phyloP scores from a whole-genome alignment of 2,888 invertebrate genomes.

The Ormyrus thymus region DNA sequence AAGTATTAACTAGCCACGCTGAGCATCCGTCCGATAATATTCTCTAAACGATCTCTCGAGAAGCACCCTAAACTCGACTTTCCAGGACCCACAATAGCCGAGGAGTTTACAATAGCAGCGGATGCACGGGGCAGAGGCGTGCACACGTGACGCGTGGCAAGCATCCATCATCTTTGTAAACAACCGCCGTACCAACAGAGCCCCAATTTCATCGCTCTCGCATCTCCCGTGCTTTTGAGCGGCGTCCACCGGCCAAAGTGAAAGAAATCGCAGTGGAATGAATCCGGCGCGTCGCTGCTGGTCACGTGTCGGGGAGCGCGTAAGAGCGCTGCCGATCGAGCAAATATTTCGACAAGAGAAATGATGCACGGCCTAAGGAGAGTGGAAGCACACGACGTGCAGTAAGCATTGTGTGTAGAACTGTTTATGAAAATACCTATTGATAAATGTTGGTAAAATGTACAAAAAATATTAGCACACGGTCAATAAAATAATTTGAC shows the following conservation, averaged over 20 bases:
- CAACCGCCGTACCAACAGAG: conserved; percentile 43
- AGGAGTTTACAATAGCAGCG: neutral
- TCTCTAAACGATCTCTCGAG: conserved; percentile 13
- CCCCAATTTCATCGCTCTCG: conserved; percentile 44
- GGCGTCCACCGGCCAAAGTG: neutral
- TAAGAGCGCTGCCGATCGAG: conserved; percentile 12
- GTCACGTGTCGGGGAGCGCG: conserved; percentile 57
- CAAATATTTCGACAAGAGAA: conserved; percentile 61
- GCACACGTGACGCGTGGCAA: conserved; percentile 73
- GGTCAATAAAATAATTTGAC: no score
- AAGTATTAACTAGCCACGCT: no score
- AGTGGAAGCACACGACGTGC: no score
- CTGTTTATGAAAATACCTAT: no score
- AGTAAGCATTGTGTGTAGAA: no score
- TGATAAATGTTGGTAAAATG: no score
- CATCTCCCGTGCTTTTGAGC: conserved; percentile 34
- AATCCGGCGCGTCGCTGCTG: conserved; percentile 29
- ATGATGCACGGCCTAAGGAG: conserved; percentile 51
- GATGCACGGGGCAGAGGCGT: conserved; percentile 22
- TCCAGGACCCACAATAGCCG: conserved; percentile 9
- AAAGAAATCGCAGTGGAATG: conserved; percentile 39
- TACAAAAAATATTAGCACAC: no score
- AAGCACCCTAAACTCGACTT: neutral
- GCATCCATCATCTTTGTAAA: conserved; percentile 74
- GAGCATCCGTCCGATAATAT: neutral